These are phyloP conservation scores for Caenorhabditis inopinata DNA, from an alignment of 1,140 invertebrate genomes.

Conservation along the genomic window DNA sequence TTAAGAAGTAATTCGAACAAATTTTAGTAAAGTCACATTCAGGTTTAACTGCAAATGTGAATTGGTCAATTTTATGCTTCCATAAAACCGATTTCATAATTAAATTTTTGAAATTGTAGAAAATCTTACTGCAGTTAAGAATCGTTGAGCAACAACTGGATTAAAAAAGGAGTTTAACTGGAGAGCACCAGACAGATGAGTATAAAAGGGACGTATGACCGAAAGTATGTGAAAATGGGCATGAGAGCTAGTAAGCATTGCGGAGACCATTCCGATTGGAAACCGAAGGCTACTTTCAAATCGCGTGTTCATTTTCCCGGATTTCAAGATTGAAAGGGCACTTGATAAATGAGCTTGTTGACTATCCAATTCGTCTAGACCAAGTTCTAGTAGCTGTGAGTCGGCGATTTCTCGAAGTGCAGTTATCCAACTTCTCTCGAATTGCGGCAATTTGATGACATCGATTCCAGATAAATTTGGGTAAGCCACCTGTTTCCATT, in stretches of 20 bases:
- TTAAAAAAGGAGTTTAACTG: not conserved
- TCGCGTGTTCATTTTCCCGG: not conserved
- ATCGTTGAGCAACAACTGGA: not conserved
- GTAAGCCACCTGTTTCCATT: not conserved
- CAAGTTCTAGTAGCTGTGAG: not conserved
- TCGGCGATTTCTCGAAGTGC: not conserved
- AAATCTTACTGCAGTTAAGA: not conserved
- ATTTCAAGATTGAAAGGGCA: not conserved
- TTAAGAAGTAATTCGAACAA: too few relatives aligned
- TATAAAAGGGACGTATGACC: not conserved
- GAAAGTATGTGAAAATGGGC: not conserved
- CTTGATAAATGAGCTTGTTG: not conserved
- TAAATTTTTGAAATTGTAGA: too few relatives aligned
- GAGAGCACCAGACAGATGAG: not conserved
- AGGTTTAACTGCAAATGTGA: too few relatives aligned
- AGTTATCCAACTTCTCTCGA: not conserved
- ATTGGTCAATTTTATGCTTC: too few relatives aligned
- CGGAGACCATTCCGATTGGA: slow-evolving; percentile 1
- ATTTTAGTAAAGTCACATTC: too few relatives aligned
- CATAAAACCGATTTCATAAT: too few relatives aligned
- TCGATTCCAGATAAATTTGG: not conserved
- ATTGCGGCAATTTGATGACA: not conserved
- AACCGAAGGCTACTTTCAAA: not conserved
- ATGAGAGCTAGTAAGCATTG: not conserved
- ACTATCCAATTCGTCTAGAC: not conserved